Evolutionary conservation across 2,113 vertebrate species (phyloP).

Genomic region (Chloroceryle aenea): DNA sequence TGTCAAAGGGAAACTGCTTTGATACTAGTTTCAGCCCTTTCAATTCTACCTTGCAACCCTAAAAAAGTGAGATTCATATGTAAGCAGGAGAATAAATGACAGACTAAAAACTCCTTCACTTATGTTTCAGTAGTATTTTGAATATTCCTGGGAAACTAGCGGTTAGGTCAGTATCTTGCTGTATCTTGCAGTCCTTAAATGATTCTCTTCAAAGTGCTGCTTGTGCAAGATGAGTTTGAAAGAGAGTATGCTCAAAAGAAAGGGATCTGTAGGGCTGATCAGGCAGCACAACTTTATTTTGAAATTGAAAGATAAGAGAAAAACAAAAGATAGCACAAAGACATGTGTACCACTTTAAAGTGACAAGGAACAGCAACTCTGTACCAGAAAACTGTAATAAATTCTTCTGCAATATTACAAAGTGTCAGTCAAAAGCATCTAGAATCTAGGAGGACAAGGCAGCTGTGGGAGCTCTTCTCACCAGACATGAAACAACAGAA

Average conservation of each 20-base stretch:
- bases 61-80: not conserved
- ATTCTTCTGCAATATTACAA: not conserved
- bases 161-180: not conserved
- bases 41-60: not conserved
- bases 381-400: not conserved
- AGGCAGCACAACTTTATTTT: not conserved
- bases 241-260: not conserved
- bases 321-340: not conserved
- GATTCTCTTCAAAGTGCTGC: not conserved
- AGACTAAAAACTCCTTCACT: not conserved
- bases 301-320: not conserved
- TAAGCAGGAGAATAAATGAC: not conserved
- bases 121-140: not conserved
- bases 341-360: not conserved
- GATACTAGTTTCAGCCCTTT: not conserved
- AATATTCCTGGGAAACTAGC: not conserved
- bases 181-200: not conserved
- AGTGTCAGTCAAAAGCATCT: not conserved
- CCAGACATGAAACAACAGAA: not conserved
- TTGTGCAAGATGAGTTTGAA: not conserved
- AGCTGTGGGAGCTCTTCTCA: conserved; percentile 14
- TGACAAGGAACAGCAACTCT: not conserved
- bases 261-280: not conserved
- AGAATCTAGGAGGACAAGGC: conserved; percentile 43
- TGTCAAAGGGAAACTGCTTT: not conserved